phyloP scores from a whole-genome alignment of 2,797 vertebrate species.

The Triplophysa yarkandensis region DNA sequence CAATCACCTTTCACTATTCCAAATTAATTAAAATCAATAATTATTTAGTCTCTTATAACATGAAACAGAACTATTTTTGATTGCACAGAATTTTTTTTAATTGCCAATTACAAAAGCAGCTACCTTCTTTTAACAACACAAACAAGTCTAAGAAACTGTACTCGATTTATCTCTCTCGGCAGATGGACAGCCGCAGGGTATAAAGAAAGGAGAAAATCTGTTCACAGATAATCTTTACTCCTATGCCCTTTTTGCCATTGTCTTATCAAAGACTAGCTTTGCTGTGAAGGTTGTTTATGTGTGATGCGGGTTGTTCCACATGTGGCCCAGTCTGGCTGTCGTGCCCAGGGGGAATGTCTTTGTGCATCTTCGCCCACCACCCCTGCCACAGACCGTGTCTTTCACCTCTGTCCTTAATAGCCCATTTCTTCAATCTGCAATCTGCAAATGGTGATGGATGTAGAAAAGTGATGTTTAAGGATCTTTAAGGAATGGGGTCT shows the following conservation, averaged over 20 bases:
- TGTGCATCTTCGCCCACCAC: slow-evolving; percentile 22
- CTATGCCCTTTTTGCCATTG: slow-evolving; percentile 35
- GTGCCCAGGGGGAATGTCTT: slow-evolving; percentile 35
- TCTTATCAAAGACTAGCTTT: slow-evolving; percentile 18
- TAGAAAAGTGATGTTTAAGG: not conserved
- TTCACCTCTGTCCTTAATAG: slow-evolving; percentile 20
- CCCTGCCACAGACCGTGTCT: slow-evolving; percentile 27
- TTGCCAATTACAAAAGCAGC: slow-evolving; percentile 36
- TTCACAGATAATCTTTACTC: slow-evolving; percentile 28
- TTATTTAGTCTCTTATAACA: no score
- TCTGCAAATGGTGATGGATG: not conserved
- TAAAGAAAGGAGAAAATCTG: slow-evolving; percentile 21
- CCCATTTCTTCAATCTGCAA: slow-evolving; percentile 8
- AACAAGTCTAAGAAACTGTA: not conserved
- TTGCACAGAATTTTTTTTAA: not conserved
- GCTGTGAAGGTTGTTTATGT: slow-evolving; percentile 20
- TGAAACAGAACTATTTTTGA: no score
- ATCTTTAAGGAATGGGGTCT: no score
- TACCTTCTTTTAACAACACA: slow-evolving; percentile 35
- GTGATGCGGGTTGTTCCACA: slow-evolving; percentile 28
- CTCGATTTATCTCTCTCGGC: slow-evolving; percentile 16
- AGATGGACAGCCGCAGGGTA: slow-evolving; percentile 26
- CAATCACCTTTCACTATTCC: no score
- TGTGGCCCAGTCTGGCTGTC: slow-evolving; percentile 44
- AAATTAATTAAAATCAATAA: no score